Percentiles rank a stretch among this genome's conserved stretches.
Evolutionary conservation across 2,113 vertebrate species (phyloP).

Genomic region (Lophius piscatorius): DNA sequence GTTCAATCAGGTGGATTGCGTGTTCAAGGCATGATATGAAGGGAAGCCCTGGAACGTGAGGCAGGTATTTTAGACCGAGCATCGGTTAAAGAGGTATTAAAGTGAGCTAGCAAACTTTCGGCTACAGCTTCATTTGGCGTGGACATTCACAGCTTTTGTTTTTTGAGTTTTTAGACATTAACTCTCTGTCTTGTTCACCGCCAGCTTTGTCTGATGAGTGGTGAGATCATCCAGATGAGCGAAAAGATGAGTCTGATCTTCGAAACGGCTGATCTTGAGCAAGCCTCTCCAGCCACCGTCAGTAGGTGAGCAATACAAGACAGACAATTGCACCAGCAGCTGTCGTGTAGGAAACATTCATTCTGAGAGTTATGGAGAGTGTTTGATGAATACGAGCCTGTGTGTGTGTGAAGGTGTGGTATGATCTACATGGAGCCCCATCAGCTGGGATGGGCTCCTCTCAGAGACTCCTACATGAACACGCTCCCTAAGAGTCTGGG

Average conservation of each 20-base stretch:
- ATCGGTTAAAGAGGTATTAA: no score
- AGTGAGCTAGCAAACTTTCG: no score
- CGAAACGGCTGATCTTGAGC: conserved; percentile 89
- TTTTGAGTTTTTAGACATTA: background rate
- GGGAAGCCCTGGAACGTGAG: no score
- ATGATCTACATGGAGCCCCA: conserved; percentile 97
- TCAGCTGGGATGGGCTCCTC: conserved; percentile 89
- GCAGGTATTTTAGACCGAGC: no score
- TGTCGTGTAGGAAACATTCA: background rate
- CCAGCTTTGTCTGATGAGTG: conserved; percentile 94
- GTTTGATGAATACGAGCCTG: background rate
- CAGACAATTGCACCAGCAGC: background rate
- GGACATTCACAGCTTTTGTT: background rate
- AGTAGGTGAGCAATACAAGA: conserved; percentile 83
- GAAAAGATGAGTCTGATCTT: conserved; percentile 95
- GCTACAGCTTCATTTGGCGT: background rate
- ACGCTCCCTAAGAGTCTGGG: conserved; percentile 82
- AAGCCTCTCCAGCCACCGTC: conserved; percentile 94
- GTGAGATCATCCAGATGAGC: conserved; percentile 97
- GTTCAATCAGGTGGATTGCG: no score
- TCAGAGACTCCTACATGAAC: conserved; percentile 91
- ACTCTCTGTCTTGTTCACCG: background rate
- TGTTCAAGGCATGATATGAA: no score
- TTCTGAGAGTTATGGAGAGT: background rate
- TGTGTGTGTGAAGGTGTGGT: conserved; percentile 83